A percentile compares a stretch with the other conserved stretches of the same genome.
Evolutionary conservation across 2,888 invertebrate genomes (phyloP).

Genomic region (Doris montereyensis): DNA sequence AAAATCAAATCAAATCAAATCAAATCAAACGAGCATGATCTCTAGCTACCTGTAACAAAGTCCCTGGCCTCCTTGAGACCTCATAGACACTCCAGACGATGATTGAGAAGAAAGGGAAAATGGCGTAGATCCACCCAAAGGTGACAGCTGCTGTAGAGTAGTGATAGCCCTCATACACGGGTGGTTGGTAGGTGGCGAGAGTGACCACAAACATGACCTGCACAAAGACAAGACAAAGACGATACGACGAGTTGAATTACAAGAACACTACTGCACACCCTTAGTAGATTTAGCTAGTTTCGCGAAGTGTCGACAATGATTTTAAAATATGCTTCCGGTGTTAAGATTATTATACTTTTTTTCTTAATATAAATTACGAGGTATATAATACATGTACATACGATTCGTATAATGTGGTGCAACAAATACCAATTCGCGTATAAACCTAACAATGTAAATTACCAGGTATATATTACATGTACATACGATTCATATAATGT

Average conservation of each 20-base stretch:
- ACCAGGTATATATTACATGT: too few species aligned
- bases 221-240: conserved; percentile 24
- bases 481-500: too few species aligned
- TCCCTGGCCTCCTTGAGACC: background rate
- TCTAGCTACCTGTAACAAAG: conserved; percentile 16
- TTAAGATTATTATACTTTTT: too few species aligned
- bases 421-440: too few species aligned
- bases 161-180: conserved; percentile 68
- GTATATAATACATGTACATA: too few species aligned
- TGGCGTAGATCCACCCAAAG: conserved; percentile 28
- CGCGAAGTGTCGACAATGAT: background rate
- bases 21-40: too few species aligned
- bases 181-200: conserved; percentile 61
- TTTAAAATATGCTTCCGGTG: too few species aligned
- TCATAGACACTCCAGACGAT: background rate
- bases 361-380: too few species aligned
- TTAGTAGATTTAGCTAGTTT: background rate
- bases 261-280: background rate
- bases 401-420: too few species aligned
- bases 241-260: background rate
- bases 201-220: conserved; percentile 67
- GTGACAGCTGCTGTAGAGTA: conserved; percentile 48
- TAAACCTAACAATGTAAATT: too few species aligned
- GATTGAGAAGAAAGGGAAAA: conserved; percentile 21
- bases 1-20: too few species aligned